Evolutionary conservation across 2,888 invertebrate species (phyloP).

Genomic region (Ametastegia equiseti): DNA sequence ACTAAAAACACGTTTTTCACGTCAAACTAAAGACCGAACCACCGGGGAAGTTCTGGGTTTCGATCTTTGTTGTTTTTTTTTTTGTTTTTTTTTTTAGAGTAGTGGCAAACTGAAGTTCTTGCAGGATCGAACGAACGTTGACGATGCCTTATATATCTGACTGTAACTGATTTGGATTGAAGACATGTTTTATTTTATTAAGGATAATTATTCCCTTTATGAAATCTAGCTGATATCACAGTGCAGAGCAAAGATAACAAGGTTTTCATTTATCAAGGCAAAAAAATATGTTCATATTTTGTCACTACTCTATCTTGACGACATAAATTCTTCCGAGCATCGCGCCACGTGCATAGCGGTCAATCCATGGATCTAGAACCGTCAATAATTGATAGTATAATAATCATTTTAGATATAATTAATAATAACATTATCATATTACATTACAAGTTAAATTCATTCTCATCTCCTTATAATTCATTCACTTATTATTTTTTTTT

Average conservation of each 20-base stretch:
- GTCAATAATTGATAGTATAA: constrained; percentile 47
- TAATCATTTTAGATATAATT: constrained; percentile 43
- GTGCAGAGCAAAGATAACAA: constrained; percentile 28
- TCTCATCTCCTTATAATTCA: constrained; percentile 38
- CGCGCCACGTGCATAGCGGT: constrained; percentile 48
- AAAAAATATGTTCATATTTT: constrained; percentile 25
- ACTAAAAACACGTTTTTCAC: constrained; percentile 23
- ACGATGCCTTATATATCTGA: background rate
- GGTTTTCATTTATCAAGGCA: constrained; percentile 21
- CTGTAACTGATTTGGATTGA: constrained; percentile 1
- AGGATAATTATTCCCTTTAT: constrained; percentile 46
- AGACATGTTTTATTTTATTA: constrained; percentile 8
- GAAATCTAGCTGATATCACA: constrained; percentile 39
- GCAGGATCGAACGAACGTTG: background rate
- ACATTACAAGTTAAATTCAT: constrained; percentile 46
- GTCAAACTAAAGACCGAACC: constrained; percentile 17
- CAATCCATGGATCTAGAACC: constrained; percentile 49
- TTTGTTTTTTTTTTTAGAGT: constrained; percentile 5
- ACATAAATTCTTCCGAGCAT: constrained; percentile 40
- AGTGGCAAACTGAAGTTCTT: constrained; percentile 39
- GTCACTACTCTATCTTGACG: constrained; percentile 45
- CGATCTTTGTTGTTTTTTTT: background rate
- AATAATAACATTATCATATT: constrained; percentile 46
- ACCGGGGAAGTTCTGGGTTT: constrained; percentile 2
- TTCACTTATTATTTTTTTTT: constrained; percentile 49